Evolutionary conservation across 2,888 invertebrate species (phyloP), one percentile per base, ranked within the genome.

Genomic region (Epinotia nisella): DNA sequence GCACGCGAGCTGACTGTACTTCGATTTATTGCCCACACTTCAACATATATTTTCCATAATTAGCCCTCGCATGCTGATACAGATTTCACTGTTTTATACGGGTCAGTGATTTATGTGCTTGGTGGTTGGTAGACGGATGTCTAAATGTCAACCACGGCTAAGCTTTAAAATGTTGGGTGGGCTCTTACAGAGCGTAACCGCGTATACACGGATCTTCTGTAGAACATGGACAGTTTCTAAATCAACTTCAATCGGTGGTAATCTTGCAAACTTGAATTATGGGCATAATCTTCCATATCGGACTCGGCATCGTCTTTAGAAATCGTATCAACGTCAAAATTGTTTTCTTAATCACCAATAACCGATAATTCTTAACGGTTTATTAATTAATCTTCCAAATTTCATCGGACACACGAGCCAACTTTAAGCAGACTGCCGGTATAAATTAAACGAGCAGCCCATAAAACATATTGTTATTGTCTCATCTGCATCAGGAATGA

Each of bases 1-100:
- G 81, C 87, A 88, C 86, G 87, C 86, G 79, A 85, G 77, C 82
- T 70, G 61, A 66, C 21, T 64, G 70, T 65, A 69, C 51, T 9
- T 10, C 58, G 64, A 65, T 70, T 69, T 70, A 65, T 66, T 19
- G 51, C 65, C 21, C 41, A 19, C 41, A 41, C 17, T n/a, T n/a
- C 19, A 24, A 49, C 70, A 51, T 71, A 35, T 41, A 71, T 71
- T 45, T 39, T 41, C 53, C 41, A 66, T 53, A 66, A 60, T 66
- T 66, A 71, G 35, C 59, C 58, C 24, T 53, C 24, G 65, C 64
- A 58, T 64, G 49, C 62, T 49, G 29, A 55, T 64, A 64, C 62
- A 49, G 49, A 64, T 51, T 64, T 17, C 62, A 62, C 10, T 51
- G 21, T 51, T 29, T 3, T 51, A 29, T 49, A 49, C n/a, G 17